A percentile compares a stretch with the other conserved stretches of the same genome.
Evolutionary conservation across 2,888 invertebrate genomes (phyloP).

Genomic region (Drosophila anomelani): DNA sequence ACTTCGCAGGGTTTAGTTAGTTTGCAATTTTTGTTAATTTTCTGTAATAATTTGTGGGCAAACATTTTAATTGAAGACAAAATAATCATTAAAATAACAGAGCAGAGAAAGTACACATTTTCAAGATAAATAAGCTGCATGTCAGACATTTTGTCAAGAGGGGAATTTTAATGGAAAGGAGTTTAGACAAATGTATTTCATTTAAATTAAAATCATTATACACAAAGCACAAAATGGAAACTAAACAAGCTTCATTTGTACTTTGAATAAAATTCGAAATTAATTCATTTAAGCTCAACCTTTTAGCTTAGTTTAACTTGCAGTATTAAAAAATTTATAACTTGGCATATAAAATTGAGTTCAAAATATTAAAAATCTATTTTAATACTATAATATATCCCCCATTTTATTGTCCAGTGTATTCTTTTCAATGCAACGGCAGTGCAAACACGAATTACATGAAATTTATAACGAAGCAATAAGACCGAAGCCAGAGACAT

Average conservation of each 20-base stretch:
- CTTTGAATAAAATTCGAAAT: neutral
- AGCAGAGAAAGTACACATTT: neutral
- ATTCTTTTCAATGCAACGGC: slow-evolving; percentile 46
- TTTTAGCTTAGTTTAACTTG: too few relatives aligned
- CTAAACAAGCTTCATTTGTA: neutral
- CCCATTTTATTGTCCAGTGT: slow-evolving; percentile 38
- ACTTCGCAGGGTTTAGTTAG: slow-evolving; percentile 55
- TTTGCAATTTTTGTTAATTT: slow-evolving; percentile 60
- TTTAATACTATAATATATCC: too few relatives aligned
- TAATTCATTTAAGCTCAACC: neutral
- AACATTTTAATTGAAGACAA: neutral
- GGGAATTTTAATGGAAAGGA: neutral
- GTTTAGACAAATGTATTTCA: neutral
- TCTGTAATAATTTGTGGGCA: slow-evolving; percentile 73
- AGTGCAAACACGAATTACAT: slow-evolving; percentile 52
- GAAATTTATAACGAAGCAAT: slow-evolving; percentile 66
- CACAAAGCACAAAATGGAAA: too few relatives aligned
- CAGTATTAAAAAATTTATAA: too few relatives aligned
- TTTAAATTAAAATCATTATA: neutral
- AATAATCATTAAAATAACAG: neutral
- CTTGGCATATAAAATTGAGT: too few relatives aligned
- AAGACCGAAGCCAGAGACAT: slow-evolving; percentile 62
- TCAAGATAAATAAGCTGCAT: neutral
- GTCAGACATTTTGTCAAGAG: neutral
- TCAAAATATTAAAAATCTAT: too few relatives aligned